These are phyloP conservation scores for Cryptotis parvus DNA, from an alignment of 2,113 vertebrate genomes.

Conservation along the genomic window DNA sequence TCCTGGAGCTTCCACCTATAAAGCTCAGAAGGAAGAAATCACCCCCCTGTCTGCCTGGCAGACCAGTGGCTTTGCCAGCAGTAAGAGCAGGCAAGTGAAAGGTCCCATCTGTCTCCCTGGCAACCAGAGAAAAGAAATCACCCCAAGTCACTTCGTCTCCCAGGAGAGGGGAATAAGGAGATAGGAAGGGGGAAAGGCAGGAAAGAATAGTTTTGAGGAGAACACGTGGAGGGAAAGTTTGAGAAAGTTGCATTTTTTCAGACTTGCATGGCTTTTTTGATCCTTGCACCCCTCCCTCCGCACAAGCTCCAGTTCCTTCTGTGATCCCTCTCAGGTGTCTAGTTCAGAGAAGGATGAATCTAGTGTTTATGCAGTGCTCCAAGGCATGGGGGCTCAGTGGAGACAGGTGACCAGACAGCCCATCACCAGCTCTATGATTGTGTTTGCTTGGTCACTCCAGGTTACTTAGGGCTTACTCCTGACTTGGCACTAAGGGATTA, in stretches of 20 bases:
- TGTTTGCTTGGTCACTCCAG: too few relatives aligned
- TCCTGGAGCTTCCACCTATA: not conserved
- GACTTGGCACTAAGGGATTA: too few relatives aligned
- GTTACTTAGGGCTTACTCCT: too few relatives aligned
- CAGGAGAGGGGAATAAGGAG: not conserved
- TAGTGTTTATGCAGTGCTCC: not conserved
- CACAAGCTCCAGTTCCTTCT: too few relatives aligned
- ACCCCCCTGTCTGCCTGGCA: not conserved
- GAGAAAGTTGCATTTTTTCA: not conserved
- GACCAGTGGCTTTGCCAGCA: not conserved
- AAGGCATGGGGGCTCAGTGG: not conserved
- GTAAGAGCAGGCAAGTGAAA: not conserved
- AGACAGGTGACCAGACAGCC: not conserved
- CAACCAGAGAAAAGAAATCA: not conserved
- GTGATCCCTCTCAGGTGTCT: not conserved
- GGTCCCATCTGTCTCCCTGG: not conserved
- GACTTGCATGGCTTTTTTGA: slow-evolving; percentile 4
- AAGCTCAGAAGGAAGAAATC: not conserved
- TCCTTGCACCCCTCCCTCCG: not conserved
- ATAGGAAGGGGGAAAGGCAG: not conserved
- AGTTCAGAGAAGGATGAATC: not conserved
- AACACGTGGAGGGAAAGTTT: not conserved
- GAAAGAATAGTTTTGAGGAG: not conserved
- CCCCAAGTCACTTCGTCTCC: not conserved
- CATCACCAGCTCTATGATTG: not conserved